Base-by-base conservation (phyloP, 2,113 vertebrate species). In the Anolis sagrei region DNA sequence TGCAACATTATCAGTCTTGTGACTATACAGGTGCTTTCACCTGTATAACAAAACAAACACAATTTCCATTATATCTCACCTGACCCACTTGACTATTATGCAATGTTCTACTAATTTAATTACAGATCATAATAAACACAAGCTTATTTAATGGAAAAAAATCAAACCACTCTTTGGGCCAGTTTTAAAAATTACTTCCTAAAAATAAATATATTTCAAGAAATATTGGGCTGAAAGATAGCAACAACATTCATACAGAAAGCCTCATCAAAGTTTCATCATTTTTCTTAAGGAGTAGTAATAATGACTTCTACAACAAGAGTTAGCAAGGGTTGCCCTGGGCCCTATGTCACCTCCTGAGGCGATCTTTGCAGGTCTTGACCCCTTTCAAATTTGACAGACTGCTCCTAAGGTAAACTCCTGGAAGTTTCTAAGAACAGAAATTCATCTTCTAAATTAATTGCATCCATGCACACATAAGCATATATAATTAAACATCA, bases 71-170 rank as follows among this genome's bases (percentile, higher is more conserved):
- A 36, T 19, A 27, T 51, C 36, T 39, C 7, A 83, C 62, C 4
- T 39, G 36, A 16, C 9, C 14, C 18, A 21, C 58, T 44, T 16
- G 21, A 27, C 18, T 48, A 11, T 49, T 49, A 86, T 34, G 36
- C 8, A 19, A 72, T 19, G 6, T 44, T 10, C 11, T 44, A 79
- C 16, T 25, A 16, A 69, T 5, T 29, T 16, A 16, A 69, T 5
- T 21, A 8, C 54, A 82, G 1, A 25, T 18, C 48, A 54, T 84
- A 72, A 48, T 72, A 14, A 58, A 72, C 14, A 70, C 1, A 81
- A 85, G 36, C 16, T 11, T 85, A 34, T 21, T 89, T 77, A 1
- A 86, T 34, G 54, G 89, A 88, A 21, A 89, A 88, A 32, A 21
- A 77, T 21, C 11, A 68, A 2, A n/a, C 29, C 27, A 19, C 11